Evolutionary conservation across 2,797 vertebrate species (phyloP), one percentile per base, ranked within the genome.

Genomic region (Acropternis orthonyx): DNA sequence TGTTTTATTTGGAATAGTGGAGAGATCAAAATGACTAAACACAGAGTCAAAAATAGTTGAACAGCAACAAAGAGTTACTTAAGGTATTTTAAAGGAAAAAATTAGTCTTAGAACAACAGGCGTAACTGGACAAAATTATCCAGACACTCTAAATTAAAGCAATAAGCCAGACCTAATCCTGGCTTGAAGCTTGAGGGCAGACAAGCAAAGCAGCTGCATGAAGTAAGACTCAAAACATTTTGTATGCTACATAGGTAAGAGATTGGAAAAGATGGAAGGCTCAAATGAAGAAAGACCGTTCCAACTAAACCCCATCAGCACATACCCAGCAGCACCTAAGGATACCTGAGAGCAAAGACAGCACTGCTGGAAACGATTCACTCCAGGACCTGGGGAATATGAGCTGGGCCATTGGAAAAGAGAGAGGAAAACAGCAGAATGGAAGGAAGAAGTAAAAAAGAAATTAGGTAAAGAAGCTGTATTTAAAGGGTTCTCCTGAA

Each of bases 351-450:
- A 93, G 51, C n/a, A 30, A 67, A 36, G 37, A 74, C 0, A 65
- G 22, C 37, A 14, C 43, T 43, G 22, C 1, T 3, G 61, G 34
- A 69, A n/a, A 41, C 76, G n/a, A 79, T 18, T 14, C 8, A 5
- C 58, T 32, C 22, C 20, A 3, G 2, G 10, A 36, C 37, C 48
- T 3, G 1, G 1, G 48, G 34, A 88, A 55, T 23, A 51, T 3
- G 26, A 66, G 37, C 55, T 74, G 1, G 2, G 9, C 27, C 17
- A 17, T 0, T 1, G 2, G 21, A 49, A 55, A 43, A 63, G 30
- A 34, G 37, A 58, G 23, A 69, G 61, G 27, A 24, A 82, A 73
- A 44, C 2, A 1, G 21, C 52, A 87, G 16, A 36, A 49, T 2
- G 34, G 26, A 24, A 44, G 19, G 52, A 39, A 30, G 32, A 26